These are phyloP conservation scores for Micromesistius poutassou DNA, from an alignment of 2,797 vertebrate genomes.

Conservation along the genomic window DNA sequence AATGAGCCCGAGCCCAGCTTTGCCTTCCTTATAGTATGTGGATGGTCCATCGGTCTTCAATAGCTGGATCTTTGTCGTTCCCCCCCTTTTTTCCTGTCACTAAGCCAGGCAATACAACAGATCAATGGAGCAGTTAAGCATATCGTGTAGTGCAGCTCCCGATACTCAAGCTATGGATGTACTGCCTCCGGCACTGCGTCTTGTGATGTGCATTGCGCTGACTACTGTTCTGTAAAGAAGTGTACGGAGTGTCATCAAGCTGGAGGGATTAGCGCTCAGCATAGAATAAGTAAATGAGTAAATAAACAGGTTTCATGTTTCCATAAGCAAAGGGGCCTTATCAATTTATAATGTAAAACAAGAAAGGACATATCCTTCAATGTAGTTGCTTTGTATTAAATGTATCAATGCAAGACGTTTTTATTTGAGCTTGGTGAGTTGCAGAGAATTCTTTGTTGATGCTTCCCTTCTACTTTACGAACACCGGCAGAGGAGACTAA, in stretches of 20 bases:
- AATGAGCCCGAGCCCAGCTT: slow-evolving; percentile 24
- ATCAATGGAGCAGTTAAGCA: slow-evolving; percentile 26
- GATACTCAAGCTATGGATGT: slow-evolving; percentile 22
- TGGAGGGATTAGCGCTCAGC: slow-evolving; percentile 23
- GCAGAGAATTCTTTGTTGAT: slow-evolving; percentile 1
- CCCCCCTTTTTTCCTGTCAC: slow-evolving; percentile 8
- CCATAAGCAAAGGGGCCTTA: slow-evolving; percentile 11
- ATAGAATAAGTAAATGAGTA: background rate
- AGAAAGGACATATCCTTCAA: background rate
- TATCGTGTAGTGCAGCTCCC: slow-evolving; percentile 12
- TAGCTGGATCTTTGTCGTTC: slow-evolving; percentile 24
- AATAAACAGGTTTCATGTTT: slow-evolving; percentile 29
- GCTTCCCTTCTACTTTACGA: background rate
- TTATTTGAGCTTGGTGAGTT: background rate
- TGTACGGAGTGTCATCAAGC: background rate
- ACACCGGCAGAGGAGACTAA: background rate
- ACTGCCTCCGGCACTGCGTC: slow-evolving; percentile 11
- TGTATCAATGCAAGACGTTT: background rate
- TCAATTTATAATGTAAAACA: slow-evolving; percentile 25
- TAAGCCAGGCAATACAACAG: slow-evolving; percentile 3
- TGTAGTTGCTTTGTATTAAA: slow-evolving; percentile 1
- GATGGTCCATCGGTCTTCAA: slow-evolving; percentile 31
- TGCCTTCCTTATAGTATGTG: slow-evolving; percentile 15
- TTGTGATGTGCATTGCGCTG: slow-evolving; percentile 21
- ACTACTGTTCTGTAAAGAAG: slow-evolving; percentile 5